These are phyloP conservation scores for Lymantria monacha DNA, from an alignment of 2,888 invertebrate species.

Conservation along the genomic window DNA sequence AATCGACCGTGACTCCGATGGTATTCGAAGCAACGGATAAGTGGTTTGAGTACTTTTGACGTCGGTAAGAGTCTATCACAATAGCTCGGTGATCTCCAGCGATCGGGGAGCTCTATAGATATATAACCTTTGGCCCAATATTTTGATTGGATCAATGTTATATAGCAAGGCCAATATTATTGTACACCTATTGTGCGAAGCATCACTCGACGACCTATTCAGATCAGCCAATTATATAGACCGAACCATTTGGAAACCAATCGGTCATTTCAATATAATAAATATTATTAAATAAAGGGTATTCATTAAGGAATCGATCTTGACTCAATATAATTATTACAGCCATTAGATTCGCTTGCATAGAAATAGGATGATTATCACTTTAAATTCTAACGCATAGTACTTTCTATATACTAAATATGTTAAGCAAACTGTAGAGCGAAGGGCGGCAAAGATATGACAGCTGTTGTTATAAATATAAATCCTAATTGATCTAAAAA, in stretches of 20 bases:
- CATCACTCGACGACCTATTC: conserved; percentile 46
- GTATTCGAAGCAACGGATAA: conserved; percentile 57
- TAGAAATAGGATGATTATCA: conserved; percentile 20
- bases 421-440: neutral
- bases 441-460: neutral
- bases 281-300: conserved; percentile 38
- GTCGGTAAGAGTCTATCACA: conserved; percentile 48
- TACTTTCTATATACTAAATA: neutral
- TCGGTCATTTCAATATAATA: conserved; percentile 42
- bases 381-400: conserved; percentile 13
- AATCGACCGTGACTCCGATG: conserved; percentile 66
- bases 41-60: conserved; percentile 58
- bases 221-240: conserved; percentile 53
- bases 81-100: conserved; percentile 36
- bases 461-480: too few species aligned
- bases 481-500: too few species aligned
- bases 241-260: conserved; percentile 49
- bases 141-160: conserved; percentile 68
- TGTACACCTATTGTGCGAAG: conserved; percentile 56
- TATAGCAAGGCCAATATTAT: conserved; percentile 63
- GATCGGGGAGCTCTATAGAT: conserved; percentile 34
- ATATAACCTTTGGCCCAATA: conserved; percentile 74
- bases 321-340: conserved; percentile 16
- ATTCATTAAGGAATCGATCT: conserved; percentile 37
- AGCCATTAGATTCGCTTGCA: conserved; percentile 16